These are phyloP conservation scores for Oscheius sp. DNA, from an alignment of 2,888 invertebrate species.

Conservation along the genomic window DNA sequence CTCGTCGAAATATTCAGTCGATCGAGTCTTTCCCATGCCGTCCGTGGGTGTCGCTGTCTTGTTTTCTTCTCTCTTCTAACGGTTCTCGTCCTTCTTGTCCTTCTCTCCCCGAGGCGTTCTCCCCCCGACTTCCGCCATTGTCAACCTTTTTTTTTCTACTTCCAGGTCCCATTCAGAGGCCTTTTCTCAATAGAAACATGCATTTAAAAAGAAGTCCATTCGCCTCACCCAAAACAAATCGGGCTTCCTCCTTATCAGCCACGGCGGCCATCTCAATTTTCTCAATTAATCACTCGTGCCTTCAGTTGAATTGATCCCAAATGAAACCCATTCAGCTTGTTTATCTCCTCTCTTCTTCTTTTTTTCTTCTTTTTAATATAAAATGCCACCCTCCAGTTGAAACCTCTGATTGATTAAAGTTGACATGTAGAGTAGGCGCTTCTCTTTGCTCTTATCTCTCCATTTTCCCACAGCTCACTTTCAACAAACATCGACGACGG, in stretches of 20 bases:
- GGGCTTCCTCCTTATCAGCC: background rate
- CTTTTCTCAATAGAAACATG: conserved; percentile 20
- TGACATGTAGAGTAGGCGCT: conserved; percentile 27
- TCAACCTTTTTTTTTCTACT: background rate
- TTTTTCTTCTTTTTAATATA: background rate
- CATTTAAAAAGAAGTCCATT: conserved; percentile 22
- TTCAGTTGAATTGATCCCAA: background rate
- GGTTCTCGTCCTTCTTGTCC: too few relatives aligned
- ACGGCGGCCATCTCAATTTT: background rate
- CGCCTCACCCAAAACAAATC: background rate
- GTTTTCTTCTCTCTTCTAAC: background rate
- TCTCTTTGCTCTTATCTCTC: conserved; percentile 17
- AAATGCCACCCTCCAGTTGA: background rate
- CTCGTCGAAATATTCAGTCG: too few relatives aligned
- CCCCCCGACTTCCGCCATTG: too few relatives aligned
- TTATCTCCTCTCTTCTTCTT: background rate
- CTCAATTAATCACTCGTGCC: background rate
- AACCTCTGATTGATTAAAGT: conserved; percentile 31
- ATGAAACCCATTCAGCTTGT: background rate
- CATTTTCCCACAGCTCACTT: conserved; percentile 25
- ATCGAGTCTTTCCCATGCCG: background rate
- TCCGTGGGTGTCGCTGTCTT: background rate
- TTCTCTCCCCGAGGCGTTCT: too few relatives aligned
- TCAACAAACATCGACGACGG: background rate
- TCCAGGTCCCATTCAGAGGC: conserved; percentile 2